Conservation (phyloP, 2,113 vertebrate species). For the Lynx canadensis region DNA sequence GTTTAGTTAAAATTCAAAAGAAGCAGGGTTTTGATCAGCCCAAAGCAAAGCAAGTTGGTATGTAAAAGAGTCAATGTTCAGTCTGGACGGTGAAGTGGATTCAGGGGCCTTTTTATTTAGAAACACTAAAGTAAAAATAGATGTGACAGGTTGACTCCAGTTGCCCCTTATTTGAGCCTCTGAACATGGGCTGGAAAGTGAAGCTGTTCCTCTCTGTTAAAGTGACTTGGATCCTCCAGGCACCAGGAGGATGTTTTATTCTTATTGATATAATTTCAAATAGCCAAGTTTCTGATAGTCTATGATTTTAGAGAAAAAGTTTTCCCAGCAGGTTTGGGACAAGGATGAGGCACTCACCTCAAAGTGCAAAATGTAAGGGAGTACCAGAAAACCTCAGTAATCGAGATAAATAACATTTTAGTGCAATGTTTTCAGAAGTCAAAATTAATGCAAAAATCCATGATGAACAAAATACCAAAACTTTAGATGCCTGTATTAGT, state of each 20-base stretch:
- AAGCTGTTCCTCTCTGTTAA: background rate
- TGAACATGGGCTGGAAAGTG: background rate
- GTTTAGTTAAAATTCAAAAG: constrained; percentile 44
- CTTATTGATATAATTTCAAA: constrained; percentile 16
- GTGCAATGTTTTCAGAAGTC: background rate
- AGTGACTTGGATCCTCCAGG: background rate
- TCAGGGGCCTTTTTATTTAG: background rate
- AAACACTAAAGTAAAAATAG: background rate
- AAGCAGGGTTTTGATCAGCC: background rate
- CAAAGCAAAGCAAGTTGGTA: background rate
- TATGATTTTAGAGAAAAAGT: constrained; percentile 3
- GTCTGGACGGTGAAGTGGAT: background rate
- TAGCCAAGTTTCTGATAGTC: background rate
- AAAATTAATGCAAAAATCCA: constrained; percentile 21
- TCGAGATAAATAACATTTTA: background rate
- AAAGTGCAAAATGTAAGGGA: background rate
- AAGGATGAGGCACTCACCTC: background rate
- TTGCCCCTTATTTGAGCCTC: background rate
- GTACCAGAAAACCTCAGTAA: background rate
- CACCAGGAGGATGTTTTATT: constrained; percentile 9
- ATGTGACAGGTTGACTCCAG: background rate
- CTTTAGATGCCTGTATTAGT: background rate
- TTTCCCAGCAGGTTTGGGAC: background rate
- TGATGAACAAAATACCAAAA: background rate
- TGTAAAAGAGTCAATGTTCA: background rate